Percentiles rank a stretch among this genome's conserved stretches.
Conservation (phyloP, 92 coral and sea anemone genomes). For the Diadumene lineata region DNA sequence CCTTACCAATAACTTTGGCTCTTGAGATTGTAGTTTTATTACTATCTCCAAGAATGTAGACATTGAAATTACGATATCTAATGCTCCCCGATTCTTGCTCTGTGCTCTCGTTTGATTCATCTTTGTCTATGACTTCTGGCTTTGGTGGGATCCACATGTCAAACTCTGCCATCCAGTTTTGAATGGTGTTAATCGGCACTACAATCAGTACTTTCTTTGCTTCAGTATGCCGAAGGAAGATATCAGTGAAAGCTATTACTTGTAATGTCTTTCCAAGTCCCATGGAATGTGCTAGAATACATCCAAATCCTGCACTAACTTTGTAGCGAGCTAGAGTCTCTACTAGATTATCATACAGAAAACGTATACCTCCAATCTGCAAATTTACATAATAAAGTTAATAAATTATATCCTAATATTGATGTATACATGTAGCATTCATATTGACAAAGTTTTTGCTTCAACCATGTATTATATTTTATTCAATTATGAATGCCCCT, state of each 20-base stretch:
- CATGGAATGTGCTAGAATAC: conserved; percentile 96
- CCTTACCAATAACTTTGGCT: conserved; percentile 74
- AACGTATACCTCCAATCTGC: conserved; percentile 94
- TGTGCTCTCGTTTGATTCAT: conserved; percentile 15
- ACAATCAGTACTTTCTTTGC: conserved; percentile 84
- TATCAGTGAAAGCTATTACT: conserved; percentile 80
- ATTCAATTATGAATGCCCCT: no score
- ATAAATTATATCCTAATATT: no score
- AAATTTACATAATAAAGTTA: no score
- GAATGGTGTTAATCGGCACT: conserved; percentile 95
- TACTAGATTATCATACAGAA: conserved; percentile 88
- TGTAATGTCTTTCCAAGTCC: conserved; percentile 97
- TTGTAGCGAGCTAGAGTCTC: conserved; percentile 82
- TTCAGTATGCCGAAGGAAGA: conserved; percentile 73
- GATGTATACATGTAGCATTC: no score
- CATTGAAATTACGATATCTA: conserved; percentile 72
- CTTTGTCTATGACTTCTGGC: conserved; percentile 28
- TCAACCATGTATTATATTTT: no score
- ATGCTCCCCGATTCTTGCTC: conserved; percentile 41
- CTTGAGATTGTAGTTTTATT: conserved; percentile 77
- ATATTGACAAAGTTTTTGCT: no score
- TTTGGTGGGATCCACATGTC: conserved; percentile 86
- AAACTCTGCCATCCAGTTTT: conserved; percentile 92
- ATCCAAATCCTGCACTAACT: conserved; percentile 89
- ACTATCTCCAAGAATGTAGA: conserved; percentile 67